phyloP scores from a whole-genome alignment of 2,888 invertebrate species.

The Ariolimax columbianus region DNA sequence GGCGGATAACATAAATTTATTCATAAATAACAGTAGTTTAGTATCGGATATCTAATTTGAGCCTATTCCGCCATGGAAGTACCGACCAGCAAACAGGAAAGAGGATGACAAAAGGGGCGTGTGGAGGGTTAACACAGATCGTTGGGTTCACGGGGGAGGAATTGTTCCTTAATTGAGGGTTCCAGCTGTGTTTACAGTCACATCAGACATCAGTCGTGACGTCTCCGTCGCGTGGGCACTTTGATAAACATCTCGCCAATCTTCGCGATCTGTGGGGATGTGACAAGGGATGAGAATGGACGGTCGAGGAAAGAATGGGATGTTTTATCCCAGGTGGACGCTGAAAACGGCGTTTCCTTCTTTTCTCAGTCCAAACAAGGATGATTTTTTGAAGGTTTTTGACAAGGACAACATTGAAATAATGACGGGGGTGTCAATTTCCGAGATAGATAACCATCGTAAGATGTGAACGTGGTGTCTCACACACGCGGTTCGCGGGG shows the following conservation, averaged over 20 bases:
- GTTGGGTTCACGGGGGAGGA: neutral
- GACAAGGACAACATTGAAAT: slow-evolving; percentile 8
- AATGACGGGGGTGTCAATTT: slow-evolving; percentile 17
- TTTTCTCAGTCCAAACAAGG: neutral
- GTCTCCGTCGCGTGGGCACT: neutral
- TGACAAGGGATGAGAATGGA: neutral
- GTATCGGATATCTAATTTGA: no score
- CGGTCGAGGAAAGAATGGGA: neutral
- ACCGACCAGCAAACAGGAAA: neutral
- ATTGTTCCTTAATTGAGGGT: slow-evolving; percentile 7
- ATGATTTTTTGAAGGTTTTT: slow-evolving; percentile 15
- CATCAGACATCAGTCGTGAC: neutral
- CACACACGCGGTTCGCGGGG: no score
- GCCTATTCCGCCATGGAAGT: neutral
- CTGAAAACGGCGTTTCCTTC: no score
- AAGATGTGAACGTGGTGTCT: no score
- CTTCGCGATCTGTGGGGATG: neutral
- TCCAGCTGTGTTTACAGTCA: neutral
- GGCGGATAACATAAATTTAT: neutral
- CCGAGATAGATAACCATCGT: neutral
- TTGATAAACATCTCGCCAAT: slow-evolving; percentile 6
- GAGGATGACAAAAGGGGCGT: neutral
- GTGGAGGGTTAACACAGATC: neutral
- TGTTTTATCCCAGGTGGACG: neutral
- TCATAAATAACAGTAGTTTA: neutral